Evolutionary conservation across 2,113 vertebrate species (phyloP).

Genomic region (Aramus guarauna): DNA sequence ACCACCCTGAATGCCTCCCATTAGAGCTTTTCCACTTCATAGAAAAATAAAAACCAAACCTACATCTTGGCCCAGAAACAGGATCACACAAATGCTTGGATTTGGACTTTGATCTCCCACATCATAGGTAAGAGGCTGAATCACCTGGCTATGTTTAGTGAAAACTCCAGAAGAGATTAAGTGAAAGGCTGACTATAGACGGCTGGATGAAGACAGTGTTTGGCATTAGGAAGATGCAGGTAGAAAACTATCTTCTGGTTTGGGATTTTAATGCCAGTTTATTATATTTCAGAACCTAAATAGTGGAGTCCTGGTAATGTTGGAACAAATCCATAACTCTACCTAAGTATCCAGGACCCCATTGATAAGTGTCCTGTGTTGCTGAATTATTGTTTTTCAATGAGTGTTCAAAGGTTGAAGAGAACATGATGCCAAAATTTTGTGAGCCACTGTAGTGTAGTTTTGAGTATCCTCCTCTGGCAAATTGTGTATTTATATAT

Average conservation of each 20-base stretch:
- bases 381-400: not conserved
- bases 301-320: not conserved
- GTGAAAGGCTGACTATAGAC: not conserved
- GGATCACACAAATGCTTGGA: fast-evolving
- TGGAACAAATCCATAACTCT: not conserved
- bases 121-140: not conserved
- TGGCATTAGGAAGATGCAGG: not conserved
- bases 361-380: not conserved
- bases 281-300: not conserved
- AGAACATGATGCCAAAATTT: not conserved
- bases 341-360: not conserved
- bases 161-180: not conserved
- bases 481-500: not conserved
- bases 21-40: not conserved
- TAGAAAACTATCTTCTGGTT: not conserved
- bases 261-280: not conserved
- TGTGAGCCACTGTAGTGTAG: not conserved
- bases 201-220: not conserved
- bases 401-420: not conserved
- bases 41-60: not conserved
- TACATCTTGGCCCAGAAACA: not conserved
- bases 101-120: not conserved
- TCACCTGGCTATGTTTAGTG: not conserved
- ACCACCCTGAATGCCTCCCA: not conserved
- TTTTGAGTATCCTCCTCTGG: not conserved